Evolutionary conservation across 1,140 invertebrate genomes (phyloP), one percentile per base, ranked within the genome.

Genomic region (Acromyrmex heyeri): DNA sequence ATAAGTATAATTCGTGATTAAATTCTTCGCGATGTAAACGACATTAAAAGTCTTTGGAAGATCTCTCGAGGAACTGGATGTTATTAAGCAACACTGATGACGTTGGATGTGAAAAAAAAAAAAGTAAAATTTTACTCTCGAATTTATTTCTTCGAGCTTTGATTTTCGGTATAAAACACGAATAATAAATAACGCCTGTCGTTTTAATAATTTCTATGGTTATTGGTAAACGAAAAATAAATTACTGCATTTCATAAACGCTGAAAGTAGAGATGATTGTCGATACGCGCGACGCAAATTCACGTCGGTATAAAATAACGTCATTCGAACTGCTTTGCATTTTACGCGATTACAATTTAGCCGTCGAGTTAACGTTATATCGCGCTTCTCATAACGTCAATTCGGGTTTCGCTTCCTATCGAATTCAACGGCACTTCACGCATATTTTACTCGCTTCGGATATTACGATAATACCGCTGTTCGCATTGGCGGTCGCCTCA

Each of bases 401-500:
- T 59, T 48, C 12, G 61, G 14, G 30, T 14, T 27, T 53, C 67
- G 38, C 34, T 73, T 82, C 55, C 55, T 73, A 34, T 61, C 55
- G 55, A 57, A 50, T 73, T 73, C 34, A 44, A 82, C 53, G 55
- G 24, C 34, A 72, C 67, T 82, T 10, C 16, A 24, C 78, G 64
- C 21, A 59, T 57, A 82, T 82, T 72, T 82, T 82, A 82, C 6
- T n/a, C 77, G 48, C 48, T 34, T 67, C 61, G 77, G 64, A 69
- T 81, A 57, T 70, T 81, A 57, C 64, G 64, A 70, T 81, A 57
- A 82, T 73, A 14, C 53, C 24, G 38, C 38, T 16, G 12, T 21
- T 30, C 24, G 34, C 12, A 59, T 48, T 27, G 78, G 34, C 65
- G 65, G 55, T 30, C 53, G 38, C 38, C 67, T 73, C 78, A 67